Conservation (phyloP, 2,113 vertebrate species). For the Eubucco bourcierii region DNA sequence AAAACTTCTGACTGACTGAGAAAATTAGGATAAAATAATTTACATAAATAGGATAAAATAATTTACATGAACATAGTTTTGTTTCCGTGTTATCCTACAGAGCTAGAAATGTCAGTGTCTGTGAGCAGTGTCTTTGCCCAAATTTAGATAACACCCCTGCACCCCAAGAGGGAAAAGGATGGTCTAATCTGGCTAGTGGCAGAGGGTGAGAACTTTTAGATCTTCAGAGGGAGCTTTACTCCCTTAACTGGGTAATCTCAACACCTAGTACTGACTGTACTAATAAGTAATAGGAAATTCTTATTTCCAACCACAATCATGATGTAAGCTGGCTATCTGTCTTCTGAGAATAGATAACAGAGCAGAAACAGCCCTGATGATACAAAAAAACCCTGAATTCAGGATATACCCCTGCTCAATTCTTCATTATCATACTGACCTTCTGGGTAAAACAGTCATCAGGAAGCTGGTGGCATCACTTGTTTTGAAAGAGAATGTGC, state of each 20-base stretch:
- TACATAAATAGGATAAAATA: background rate
- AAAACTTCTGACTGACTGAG: background rate
- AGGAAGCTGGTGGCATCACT: background rate
- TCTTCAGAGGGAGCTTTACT: background rate
- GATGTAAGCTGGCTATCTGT: background rate
- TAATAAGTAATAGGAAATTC: background rate
- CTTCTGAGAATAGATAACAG: background rate
- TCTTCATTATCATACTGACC: background rate
- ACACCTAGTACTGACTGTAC: background rate
- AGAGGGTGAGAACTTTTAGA: background rate
- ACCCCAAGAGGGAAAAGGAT: background rate
- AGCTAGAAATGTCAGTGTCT: background rate
- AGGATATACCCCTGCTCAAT: accelerated
- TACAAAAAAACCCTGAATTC: background rate
- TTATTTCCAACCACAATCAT: background rate
- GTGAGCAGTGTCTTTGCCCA: background rate
- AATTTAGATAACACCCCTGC: background rate
- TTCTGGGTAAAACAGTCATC: background rate
- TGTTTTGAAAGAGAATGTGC: background rate
- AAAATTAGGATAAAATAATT: background rate
- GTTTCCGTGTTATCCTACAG: background rate
- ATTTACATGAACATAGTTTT: background rate
- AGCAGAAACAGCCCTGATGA: background rate
- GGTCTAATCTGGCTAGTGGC: background rate
- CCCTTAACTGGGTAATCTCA: background rate